phyloP scores from a whole-genome alignment of 2,888 invertebrate genomes.

The Phanerotoma sp. region DNA sequence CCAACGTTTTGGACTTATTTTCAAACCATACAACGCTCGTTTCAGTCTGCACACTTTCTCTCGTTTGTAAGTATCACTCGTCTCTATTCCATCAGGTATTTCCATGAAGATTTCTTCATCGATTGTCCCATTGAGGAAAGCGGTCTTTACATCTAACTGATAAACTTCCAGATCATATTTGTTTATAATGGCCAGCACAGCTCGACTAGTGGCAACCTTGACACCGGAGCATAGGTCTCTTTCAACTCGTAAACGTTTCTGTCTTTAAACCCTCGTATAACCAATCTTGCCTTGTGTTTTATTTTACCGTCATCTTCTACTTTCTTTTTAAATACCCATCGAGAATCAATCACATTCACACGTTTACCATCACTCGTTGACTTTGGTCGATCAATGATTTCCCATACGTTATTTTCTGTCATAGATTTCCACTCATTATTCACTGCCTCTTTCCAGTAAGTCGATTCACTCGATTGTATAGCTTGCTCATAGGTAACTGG shows the following conservation, averaged over 20 bases:
- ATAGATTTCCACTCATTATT: too few species aligned
- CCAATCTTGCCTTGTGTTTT: too few species aligned
- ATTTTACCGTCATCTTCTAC: background rate
- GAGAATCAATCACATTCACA: too few species aligned
- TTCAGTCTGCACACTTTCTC: slow-evolving; percentile 23
- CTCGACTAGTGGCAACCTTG: slow-evolving; percentile 20
- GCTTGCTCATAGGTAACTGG: too few species aligned
- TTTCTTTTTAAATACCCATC: background rate
- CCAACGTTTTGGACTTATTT: slow-evolving; percentile 28
- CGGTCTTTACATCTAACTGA: too few species aligned
- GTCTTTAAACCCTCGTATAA: slow-evolving; percentile 4
- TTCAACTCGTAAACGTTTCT: slow-evolving; percentile 7
- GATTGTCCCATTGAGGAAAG: slow-evolving; percentile 14
- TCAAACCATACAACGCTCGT: slow-evolving; percentile 25
- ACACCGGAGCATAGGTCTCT: slow-evolving; percentile 31
- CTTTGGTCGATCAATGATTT: too few species aligned
- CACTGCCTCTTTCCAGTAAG: too few species aligned
- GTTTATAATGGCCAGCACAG: slow-evolving; percentile 18
- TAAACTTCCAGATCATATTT: slow-evolving; percentile 14
- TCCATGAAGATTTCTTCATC: slow-evolving; percentile 18
- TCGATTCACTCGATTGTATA: too few species aligned
- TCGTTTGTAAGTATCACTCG: slow-evolving; percentile 27
- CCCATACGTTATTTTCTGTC: too few species aligned
- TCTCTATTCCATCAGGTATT: slow-evolving; percentile 30
- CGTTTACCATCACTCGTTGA: too few species aligned